Evolutionary conservation across 2,888 invertebrate species (phyloP), one percentile per base, ranked within the genome.

Genomic region (Notodonta dromedarius): DNA sequence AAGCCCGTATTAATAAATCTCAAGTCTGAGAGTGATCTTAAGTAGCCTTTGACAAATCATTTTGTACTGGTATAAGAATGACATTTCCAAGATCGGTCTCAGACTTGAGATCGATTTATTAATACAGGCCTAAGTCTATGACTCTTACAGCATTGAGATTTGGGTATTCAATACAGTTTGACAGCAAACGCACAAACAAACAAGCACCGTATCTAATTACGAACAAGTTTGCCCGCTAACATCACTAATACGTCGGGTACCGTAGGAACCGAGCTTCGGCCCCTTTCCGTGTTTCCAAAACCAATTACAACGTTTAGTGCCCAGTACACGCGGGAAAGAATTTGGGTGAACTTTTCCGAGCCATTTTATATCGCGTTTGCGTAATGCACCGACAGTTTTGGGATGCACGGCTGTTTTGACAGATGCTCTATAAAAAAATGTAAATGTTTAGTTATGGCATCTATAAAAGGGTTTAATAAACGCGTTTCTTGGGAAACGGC

Each of bases 271-370:
- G 67, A 60, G 63, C 73, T 71, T 71, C 71, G 71, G 67, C 70
- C 69, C 61, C 62, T 69, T 71, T 70, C 69, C 71, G 63, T 88
- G 85, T 90, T 87, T 86, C 77, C 82, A 66, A 73, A 82, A 86
- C 78, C 88, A 89, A 89, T 90, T 90, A 90, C 80, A 82, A 71
- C 81, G 75, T 85, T 90, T 90, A 89, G 89, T 62, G 70, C 77
- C 78, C 65, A 70, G 74, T 57, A 61, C 59, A 58, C 59, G 61
- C 62, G 67, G 69, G 65, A 74, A 75, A 72, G 80, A 80, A 86
- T 87, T 79, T 87, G 75, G 85, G 85, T 82, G 80, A 84, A 74
- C 74, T 76, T 73, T 70, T 74, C 68, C 69, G 69, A 68, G 71
- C 67, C 69, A 79, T 81, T 83, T 77, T 79, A 63, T 66, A 66